These are phyloP conservation scores for Nycticorax nycticorax DNA, from an alignment of 2,113 vertebrate species.

Conservation along the genomic window DNA sequence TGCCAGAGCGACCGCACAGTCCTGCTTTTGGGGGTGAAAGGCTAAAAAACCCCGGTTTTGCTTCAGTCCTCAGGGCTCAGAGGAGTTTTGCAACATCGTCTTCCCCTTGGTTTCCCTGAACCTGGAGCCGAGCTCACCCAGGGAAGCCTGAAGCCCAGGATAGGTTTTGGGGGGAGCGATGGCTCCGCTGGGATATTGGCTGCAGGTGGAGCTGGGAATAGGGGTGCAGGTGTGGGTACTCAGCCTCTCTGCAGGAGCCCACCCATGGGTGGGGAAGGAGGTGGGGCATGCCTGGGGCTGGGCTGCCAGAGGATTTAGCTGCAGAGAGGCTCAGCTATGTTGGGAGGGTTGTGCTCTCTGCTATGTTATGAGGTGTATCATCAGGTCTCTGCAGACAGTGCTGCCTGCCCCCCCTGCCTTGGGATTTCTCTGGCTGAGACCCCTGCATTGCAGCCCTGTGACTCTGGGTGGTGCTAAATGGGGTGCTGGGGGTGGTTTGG, in stretches of 20 bases:
- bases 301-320: neutral
- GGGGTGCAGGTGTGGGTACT: constrained; percentile 1
- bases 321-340: fast-evolving
- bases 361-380: fast-evolving
- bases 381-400: neutral
- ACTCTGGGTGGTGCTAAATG: fast-evolving
- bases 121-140: fast-evolving
- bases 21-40: neutral
- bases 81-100: fast-evolving
- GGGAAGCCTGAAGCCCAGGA: neutral
- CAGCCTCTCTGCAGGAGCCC: neutral
- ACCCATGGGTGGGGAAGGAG: neutral
- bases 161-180: fast-evolving
- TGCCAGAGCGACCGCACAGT: fast-evolving
- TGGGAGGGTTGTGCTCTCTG: fast-evolving
- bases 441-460: fast-evolving
- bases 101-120: neutral
- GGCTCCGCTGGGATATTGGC: fast-evolving
- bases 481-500: fast-evolving
- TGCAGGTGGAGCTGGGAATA: neutral
- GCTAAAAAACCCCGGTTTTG: neutral
- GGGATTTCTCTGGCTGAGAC: fast-evolving
- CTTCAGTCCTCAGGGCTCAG: fast-evolving
- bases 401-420: too few relatives aligned
- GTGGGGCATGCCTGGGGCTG: neutral